Conservation (phyloP, 2,888 invertebrate species). For the Trachelus tabidus region DNA sequence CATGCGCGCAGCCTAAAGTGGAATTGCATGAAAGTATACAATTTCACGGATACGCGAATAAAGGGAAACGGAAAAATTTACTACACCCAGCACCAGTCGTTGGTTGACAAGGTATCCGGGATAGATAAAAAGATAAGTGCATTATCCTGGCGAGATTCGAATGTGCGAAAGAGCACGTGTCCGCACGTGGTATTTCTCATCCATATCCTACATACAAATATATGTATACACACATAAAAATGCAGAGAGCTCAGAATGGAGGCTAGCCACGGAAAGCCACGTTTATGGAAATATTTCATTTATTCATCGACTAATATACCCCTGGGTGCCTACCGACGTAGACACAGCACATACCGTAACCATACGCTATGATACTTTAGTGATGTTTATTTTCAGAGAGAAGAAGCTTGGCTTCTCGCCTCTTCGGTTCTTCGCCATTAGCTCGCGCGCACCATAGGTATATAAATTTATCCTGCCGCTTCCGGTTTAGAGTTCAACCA, state of each 20-base stretch:
- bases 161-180: neutral
- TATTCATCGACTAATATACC: neutral
- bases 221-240: neutral
- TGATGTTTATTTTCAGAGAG: neutral
- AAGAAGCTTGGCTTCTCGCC: neutral
- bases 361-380: neutral
- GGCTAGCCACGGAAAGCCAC: neutral
- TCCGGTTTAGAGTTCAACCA: neutral
- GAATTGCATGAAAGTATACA: neutral
- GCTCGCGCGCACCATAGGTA: neutral
- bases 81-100: neutral
- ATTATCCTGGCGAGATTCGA: neutral
- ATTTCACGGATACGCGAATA: neutral
- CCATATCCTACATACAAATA: neutral
- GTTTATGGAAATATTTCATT: neutral
- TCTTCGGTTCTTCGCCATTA: neutral
- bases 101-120: neutral
- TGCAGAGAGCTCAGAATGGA: neutral
- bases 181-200: neutral
- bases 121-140: neutral
- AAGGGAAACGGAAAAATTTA: neutral
- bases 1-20: neutral
- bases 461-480: neutral
- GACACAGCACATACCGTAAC: neutral
- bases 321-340: neutral